Evolutionary conservation across 2,888 invertebrate genomes (phyloP), one percentile per base, ranked within the genome.

Genomic region (Dusona sp.): DNA sequence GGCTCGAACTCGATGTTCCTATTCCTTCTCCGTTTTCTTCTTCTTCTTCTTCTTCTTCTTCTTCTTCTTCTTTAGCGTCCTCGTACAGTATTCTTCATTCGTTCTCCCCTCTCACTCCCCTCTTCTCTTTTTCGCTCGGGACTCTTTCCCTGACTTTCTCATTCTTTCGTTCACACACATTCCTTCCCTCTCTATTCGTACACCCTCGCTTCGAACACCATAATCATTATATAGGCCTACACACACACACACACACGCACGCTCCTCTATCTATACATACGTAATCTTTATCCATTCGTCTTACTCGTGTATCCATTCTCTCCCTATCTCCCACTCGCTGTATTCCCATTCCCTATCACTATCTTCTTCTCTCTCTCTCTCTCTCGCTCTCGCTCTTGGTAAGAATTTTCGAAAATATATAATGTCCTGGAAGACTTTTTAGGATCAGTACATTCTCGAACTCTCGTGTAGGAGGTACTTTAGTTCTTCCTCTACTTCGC

Each of bases 371-470:
- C 70, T 68, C 64, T 87, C 79, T 67, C 64, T 78, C 67, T 19
- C 72, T 48, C 74, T 68, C 42, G 42, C 74, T 81, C 79, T 70
- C 64, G 65, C 68, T 87, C 74, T 79, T 75, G 70, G 67, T 61
- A 61, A 25, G 19, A 82, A 85, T 89, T 89, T 90, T 91, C 86
- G 87, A 89, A 90, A 90, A 90, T 88, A 87, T 87, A 88, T 88
- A 83, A 85, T 83, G 85, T 89, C 88, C 88, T 87, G 85, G 70
- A 80, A 90, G 86, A 90, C 88, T 90, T 91, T 91, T 89, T 89
- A 88, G 90, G 87, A 89, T 89, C 90, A 91, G 91, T 90, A 87
- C 81, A 85, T 85, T 84, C 85, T 85, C 84, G 87, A 87, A 89
- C 88, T 89, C 80, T 85, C 88, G 86, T 85, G 89, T 88, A 89